Conservation (phyloP, 2,888 invertebrate species). For the Endotricha flammealis region DNA sequence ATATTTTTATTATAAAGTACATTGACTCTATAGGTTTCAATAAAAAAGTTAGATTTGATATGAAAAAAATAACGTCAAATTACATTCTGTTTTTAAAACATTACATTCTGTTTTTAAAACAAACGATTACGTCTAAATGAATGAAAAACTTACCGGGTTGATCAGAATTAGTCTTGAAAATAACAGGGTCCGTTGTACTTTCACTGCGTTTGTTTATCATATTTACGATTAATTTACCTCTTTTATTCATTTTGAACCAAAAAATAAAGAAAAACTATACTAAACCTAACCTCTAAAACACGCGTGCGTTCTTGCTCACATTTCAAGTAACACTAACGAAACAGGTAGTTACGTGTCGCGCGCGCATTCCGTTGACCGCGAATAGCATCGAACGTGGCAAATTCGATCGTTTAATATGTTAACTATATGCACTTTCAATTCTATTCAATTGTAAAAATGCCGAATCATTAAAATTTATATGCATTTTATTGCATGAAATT, state of each 20-base stretch:
- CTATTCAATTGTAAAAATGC: slow-evolving; percentile 1
- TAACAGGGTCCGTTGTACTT: slow-evolving; percentile 6
- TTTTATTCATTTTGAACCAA: slow-evolving; percentile 9
- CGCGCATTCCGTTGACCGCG: slow-evolving; percentile 3
- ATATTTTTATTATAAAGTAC: no score
- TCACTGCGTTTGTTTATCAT: slow-evolving; percentile 9
- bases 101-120: slow-evolving; percentile 2
- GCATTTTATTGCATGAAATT: neutral
- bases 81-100: no score
- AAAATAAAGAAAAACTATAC: slow-evolving; percentile 5
- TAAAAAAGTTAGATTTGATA: neutral
- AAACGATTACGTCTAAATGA: neutral
- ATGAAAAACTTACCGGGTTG: slow-evolving; percentile 4
- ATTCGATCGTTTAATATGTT: slow-evolving; percentile 8
- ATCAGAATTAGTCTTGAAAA: slow-evolving; percentile 3
- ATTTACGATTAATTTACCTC: slow-evolving; percentile 7
- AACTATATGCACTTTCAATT: slow-evolving; percentile 4
- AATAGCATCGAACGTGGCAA: slow-evolving; percentile 6
- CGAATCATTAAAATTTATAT: slow-evolving; percentile 2
- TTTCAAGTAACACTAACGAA: slow-evolving; percentile 7
- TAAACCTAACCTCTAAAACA: slow-evolving; percentile 9
- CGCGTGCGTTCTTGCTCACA: slow-evolving; percentile 7
- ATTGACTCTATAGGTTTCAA: no score
- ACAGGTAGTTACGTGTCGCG: slow-evolving; percentile 9
- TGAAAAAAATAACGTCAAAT: no score